Evolutionary conservation across 2,113 vertebrate genomes (phyloP), one percentile per base, ranked within the genome.

Genomic region (Saguinus imperator): DNA sequence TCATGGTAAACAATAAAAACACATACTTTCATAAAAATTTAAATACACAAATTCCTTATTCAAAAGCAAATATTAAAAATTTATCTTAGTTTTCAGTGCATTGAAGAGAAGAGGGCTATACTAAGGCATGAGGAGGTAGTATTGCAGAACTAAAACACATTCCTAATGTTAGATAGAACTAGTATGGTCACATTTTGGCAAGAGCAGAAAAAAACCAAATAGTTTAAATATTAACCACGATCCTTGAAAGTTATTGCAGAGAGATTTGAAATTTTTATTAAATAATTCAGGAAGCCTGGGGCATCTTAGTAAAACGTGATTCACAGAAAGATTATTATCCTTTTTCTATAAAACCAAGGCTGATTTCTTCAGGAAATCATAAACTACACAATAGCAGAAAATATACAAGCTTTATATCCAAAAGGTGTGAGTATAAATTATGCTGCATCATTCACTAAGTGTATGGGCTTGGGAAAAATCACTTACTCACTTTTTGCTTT

Each of bases 261-360:
- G 72, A 94, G 68, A 89, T 84, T 91, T 96, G 21, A 43, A 58
- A 45, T 84, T 96, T 96, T 94, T 61, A 94, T 92, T 97, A 89
- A 89, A 91, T 48, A 85, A 75, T 57, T 23, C 29, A 18, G n/a
- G n/a, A 94, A 92, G 88, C 43, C 72, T 55, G 72, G 8, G 35
- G 73, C 76, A 90, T 21, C 14, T 92, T 94, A 77, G 21, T 40
- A 90, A 82, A 96, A 95, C 87, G 27, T 52, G 10, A 70, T 87
- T 94, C 87, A 72, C 13, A 64, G n/a, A 45, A 92, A 77, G 70
- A 84, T 58, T 27, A 92, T n/a, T 87, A 75, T 72, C 35, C 83
- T 57, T 86, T 87, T 77, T 92, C 75, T 72, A 73, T 68, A 90
- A 94, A 91, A 94, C 29, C 6, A 75, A 87, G 81, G 3, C 2